Evolutionary conservation across 2,888 invertebrate genomes (phyloP).

Genomic region (Pyrochroa serraticornis): DNA sequence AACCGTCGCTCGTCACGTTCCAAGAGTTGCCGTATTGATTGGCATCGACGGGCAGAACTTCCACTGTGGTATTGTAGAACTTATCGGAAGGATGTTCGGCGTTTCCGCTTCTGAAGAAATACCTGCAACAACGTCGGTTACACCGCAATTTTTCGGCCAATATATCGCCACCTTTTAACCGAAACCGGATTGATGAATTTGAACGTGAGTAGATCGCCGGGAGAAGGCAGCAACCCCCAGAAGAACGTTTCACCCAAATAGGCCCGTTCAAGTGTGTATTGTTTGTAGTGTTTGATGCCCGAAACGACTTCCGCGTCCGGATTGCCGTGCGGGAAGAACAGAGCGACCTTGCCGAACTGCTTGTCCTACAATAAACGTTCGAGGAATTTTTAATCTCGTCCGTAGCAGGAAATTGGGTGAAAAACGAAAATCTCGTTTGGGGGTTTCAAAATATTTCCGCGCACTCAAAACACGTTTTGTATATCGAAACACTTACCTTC

Average conservation of each 20-base stretch:
- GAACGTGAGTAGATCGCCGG: conserved; percentile 81
- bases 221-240: conserved; percentile 87
- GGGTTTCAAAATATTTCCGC: conserved; percentile 5
- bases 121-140: conserved; percentile 62
- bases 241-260: conserved; percentile 89
- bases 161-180: conserved; percentile 67
- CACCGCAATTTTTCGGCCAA: not conserved
- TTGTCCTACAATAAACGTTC: conserved; percentile 68
- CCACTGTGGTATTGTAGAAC: conserved; percentile 85
- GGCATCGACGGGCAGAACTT: conserved; percentile 68
- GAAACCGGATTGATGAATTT: conserved; percentile 75
- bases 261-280: conserved; percentile 78
- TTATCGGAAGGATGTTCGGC: conserved; percentile 87
- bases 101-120: conserved; percentile 86
- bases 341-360: conserved; percentile 82
- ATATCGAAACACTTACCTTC: conserved; percentile 65
- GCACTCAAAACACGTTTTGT: conserved; percentile 5
- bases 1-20: conserved; percentile 72
- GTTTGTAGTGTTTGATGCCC: conserved; percentile 79
- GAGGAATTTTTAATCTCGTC: not conserved
- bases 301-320: conserved; percentile 73
- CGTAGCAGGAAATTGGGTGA: not conserved
- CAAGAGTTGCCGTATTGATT: conserved; percentile 59
- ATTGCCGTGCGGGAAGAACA: conserved; percentile 81
- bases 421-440: not conserved